A percentile compares a stretch with the other conserved stretches of the same genome.
Conservation (phyloP, 2,797 vertebrate genomes). For the Hyperoplus immaculatus region DNA sequence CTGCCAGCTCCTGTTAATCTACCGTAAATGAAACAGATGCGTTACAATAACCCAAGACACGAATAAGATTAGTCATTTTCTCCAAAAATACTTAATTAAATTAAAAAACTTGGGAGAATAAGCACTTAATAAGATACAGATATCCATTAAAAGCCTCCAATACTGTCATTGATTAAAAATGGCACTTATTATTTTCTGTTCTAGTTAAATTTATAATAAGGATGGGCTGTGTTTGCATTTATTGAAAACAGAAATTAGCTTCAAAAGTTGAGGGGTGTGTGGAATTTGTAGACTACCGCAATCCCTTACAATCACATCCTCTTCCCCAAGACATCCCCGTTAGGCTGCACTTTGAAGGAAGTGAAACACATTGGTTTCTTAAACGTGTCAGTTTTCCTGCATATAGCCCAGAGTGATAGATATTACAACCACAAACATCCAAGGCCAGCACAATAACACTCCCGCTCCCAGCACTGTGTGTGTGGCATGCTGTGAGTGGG, state of each 20-base stretch:
- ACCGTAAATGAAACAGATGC: neutral
- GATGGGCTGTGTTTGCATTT: neutral
- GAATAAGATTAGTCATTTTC: no score
- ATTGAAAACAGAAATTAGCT: constrained; percentile 14
- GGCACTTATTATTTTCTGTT: neutral
- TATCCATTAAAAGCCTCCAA: neutral
- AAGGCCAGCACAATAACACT: neutral
- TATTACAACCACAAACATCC: constrained; percentile 12
- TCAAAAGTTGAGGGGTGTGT: constrained; percentile 28
- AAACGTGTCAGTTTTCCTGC: neutral
- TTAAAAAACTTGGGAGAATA: no score
- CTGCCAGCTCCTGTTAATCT: neutral
- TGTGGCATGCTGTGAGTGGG: neutral
- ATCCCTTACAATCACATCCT: constrained; percentile 22
- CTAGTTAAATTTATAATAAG: neutral
- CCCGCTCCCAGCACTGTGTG: constrained; percentile 5
- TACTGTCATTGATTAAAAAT: neutral
- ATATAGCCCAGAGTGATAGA: neutral
- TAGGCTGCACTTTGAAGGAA: neutral
- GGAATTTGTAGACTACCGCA: constrained; percentile 7
- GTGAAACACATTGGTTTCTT: neutral
- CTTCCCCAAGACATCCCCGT: neutral
- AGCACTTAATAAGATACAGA: neutral
- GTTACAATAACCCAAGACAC: neutral
- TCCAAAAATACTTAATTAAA: neutral